Conservation (phyloP, 2,888 invertebrate species). For the Tromatobia lineatoria region DNA sequence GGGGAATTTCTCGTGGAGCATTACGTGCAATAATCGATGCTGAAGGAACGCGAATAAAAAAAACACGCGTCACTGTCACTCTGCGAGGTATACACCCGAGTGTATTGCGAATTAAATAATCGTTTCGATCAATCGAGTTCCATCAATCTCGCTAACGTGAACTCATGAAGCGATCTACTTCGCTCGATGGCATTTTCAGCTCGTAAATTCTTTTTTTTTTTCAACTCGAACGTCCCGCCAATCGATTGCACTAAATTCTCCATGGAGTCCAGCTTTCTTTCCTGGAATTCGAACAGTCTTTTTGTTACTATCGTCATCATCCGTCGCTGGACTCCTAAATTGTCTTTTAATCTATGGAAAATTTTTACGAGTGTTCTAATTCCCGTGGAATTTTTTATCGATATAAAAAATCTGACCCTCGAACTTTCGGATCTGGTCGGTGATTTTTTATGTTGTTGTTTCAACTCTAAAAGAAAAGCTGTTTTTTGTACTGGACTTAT, state of each 20-base stretch:
- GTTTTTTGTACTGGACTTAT: no score
- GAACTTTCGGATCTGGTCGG: no score
- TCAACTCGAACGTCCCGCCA: background rate
- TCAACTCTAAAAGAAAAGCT: no score
- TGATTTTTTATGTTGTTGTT: no score
- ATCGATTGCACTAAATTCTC: slow-evolving; percentile 10
- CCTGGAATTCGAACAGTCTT: background rate
- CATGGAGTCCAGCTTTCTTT: slow-evolving; percentile 4
- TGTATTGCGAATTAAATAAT: slow-evolving; percentile 43
- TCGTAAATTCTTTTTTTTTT: slow-evolving; percentile 25
- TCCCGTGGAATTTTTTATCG: no score
- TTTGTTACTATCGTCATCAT: background rate
- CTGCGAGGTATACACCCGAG: slow-evolving; percentile 13
- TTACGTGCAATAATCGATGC: no score
- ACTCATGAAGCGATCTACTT: slow-evolving; percentile 16
- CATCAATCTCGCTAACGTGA: slow-evolving; percentile 41
- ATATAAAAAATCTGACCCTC: no score
- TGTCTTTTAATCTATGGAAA: no score
- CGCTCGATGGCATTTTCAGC: background rate
- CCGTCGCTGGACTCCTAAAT: no score
- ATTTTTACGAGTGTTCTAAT: no score
- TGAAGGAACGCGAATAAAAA: no score
- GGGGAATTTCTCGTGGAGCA: no score
- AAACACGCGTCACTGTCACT: background rate
- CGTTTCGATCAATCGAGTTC: slow-evolving; percentile 23